Conservation (phyloP, 2,888 invertebrate species). For the Sphaeridia pumilis region DNA sequence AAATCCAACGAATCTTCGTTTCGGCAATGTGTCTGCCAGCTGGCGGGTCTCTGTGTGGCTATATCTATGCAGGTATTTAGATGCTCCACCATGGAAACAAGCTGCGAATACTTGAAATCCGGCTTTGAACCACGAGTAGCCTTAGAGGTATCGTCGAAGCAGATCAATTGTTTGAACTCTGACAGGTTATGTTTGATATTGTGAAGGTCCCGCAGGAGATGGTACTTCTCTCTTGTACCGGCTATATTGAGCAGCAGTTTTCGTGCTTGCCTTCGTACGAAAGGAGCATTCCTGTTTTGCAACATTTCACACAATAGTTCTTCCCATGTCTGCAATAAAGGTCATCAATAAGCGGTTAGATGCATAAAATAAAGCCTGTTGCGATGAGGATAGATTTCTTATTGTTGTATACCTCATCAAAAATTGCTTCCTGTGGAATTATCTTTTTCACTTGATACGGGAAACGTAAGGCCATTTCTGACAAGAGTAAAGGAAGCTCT, state of each 20-base stretch:
- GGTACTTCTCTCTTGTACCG: constrained; percentile 89
- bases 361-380: neutral
- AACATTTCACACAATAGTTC: constrained; percentile 81
- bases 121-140: constrained; percentile 25
- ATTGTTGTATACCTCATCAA: constrained; percentile 22
- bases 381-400: neutral
- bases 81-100: constrained; percentile 90
- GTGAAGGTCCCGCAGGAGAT: constrained; percentile 85
- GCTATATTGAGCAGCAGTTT: constrained; percentile 84
- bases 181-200: constrained; percentile 77
- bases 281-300: constrained; percentile 88
- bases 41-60: constrained; percentile 75
- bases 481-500: constrained; percentile 83
- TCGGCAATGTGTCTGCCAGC: constrained; percentile 87
- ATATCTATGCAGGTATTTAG: constrained; percentile 89
- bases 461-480: constrained; percentile 84
- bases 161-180: constrained; percentile 35
- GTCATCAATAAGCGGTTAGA: neutral
- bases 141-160: constrained; percentile 18
- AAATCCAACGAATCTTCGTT: constrained; percentile 67
- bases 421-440: constrained; percentile 31
- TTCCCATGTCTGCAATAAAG: constrained; percentile 48
- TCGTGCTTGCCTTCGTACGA: constrained; percentile 67
- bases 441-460: constrained; percentile 87
- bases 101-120: constrained; percentile 37